Base-by-base conservation (phyloP, 2,888 invertebrate genomes). In the Harpalus rufipes region DNA sequence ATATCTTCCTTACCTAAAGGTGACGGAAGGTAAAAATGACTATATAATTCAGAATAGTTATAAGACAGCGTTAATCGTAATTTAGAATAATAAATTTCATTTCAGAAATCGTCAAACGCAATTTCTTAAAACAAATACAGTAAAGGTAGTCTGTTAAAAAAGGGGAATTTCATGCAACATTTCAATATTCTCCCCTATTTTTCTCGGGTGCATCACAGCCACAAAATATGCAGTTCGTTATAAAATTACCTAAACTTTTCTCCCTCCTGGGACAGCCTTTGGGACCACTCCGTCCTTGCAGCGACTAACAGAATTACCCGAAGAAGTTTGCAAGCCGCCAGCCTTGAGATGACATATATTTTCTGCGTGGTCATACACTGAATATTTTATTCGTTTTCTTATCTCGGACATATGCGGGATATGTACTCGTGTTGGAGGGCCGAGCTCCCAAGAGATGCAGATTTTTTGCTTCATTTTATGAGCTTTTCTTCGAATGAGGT, bases 361-460 rank as follows among this genome's bases (percentile, higher is more conserved):
- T 81, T 81, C 68, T 56, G 44, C 72, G 58, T 58, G 39, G 51
- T 58, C 81, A 68, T 81, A 63, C 68, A 68, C 81, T 81, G 65
- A 56, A 81, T 81, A 81, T 81, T 81, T 81, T 81, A 81, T 81
- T 81, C 81, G 81, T 81, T 51, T 81, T 68, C 68, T 81, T 81
- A 81, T 81, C 81, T 51, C 21, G 63, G 63, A 63, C 41, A 63
- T 63, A 65, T 44, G 63, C 41, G n/a, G 68, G 21, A 74, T 51
- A 74, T 56, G 74, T 74, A 74, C 44, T 51, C 74, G 72, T 72
- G 14, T 72, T 41, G 14, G 72, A 72, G 18, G 72, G 39, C 39
- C 16, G 21, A 18, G 74, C 51, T 74, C 74, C 21, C 51, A 2
- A 10, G 74, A 25, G 74, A 74, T 74, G 74, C 51, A 56, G 74